A percentile compares a stretch with the other conserved stretches of the same genome.
These are phyloP conservation scores for Sepiola atlantica DNA, from an alignment of 2,888 invertebrate species.

Conservation along the genomic window DNA sequence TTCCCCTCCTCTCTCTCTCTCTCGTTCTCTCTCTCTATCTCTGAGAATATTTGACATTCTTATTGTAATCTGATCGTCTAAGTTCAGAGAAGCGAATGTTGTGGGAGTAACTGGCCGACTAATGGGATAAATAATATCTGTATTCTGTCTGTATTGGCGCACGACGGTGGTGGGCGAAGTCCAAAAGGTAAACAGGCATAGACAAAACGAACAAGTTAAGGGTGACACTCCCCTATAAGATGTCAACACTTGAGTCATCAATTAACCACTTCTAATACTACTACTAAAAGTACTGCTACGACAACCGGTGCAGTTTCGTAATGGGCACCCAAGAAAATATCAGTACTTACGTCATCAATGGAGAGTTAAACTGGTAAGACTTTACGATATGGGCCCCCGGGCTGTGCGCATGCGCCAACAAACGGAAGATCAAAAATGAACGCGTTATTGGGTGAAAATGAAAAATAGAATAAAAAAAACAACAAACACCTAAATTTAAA, in stretches of 20 bases:
- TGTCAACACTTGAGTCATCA: background rate
- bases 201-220: background rate
- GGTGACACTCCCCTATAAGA: background rate
- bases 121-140: background rate
- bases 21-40: background rate
- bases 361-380: no score
- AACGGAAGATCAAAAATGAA: no score
- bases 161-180: background rate
- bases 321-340: no score
- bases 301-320: no score
- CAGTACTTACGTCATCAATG: no score
- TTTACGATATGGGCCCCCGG: no score
- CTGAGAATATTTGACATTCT: background rate
- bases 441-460: no score
- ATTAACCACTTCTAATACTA: background rate
- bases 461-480: no score
- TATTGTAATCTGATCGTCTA: background rate
- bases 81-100: background rate
- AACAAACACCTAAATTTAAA: no score
- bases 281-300: no score
- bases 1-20: background rate
- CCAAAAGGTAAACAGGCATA: background rate
- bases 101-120: background rate
- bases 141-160: background rate
- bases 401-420: no score